Conservation (phyloP, 2,797 vertebrate genomes). For the Coregonus sp. region DNA sequence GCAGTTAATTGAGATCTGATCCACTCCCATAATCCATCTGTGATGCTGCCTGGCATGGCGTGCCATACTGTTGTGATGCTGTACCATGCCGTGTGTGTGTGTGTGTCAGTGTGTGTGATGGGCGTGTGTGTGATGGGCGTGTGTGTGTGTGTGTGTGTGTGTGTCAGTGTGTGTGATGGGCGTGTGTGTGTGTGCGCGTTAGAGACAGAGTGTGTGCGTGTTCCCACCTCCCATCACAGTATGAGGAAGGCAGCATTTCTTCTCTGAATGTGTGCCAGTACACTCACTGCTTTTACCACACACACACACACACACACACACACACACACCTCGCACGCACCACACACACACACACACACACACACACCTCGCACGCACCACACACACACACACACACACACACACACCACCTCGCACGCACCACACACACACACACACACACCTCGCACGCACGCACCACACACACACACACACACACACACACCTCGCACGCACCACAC, state of each 20-base stretch:
- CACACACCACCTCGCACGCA: too few species aligned
- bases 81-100: slow-evolving; percentile 9
- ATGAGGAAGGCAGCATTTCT: slow-evolving; percentile 17
- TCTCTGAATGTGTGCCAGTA: slow-evolving; percentile 20
- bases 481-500: not conserved
- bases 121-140: too few species aligned
- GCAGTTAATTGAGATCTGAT: slow-evolving; percentile 50
- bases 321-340: too few species aligned
- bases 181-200: not conserved
- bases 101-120: not conserved
- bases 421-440: too few species aligned
- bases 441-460: too few species aligned
- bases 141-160: not conserved
- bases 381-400: too few species aligned
- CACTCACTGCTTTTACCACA: not conserved
- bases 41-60: not conserved
- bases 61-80: not conserved
- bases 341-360: too few species aligned
- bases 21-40: slow-evolving; percentile 28
- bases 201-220: not conserved
- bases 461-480: slow-evolving; percentile 11
- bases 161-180: not conserved
- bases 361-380: too few species aligned
- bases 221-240: slow-evolving; percentile 11
- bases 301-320: too few species aligned